Base-by-base conservation (phyloP, 2,113 vertebrate species). In the Psittacula cyanocephala region DNA sequence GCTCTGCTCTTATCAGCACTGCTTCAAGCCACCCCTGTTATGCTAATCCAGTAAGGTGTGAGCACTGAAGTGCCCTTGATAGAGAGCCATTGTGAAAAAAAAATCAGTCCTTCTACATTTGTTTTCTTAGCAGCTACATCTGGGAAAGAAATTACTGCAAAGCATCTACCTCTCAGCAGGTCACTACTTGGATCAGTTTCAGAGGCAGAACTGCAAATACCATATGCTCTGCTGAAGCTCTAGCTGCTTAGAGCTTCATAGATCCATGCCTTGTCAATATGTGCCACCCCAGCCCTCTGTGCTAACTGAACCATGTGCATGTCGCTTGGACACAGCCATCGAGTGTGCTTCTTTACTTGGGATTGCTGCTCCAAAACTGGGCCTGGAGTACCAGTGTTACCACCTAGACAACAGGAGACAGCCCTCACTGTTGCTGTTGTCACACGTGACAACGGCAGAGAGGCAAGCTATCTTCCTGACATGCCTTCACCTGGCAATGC, bases 11-110 rank as follows among this genome's bases (percentile, higher is more conserved):
- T 93, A 94, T 53, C 83, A 3, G 91, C 81, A 49, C 5, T 76
- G 72, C 75, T 95, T 88, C 79, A 83, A 97, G 33, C 62, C 72
- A 60, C 64, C 91, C 78, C 91, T 94, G 81, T 79, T 86, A 94
- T 24, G 81, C 90, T 94, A 96, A 96, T 95, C 77, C 75, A 63
- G 60, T 31, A 47, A 88, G 70, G 60, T 37, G 20, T 4, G 6
- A 87, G 78, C 9, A 17, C 79, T 39, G 79, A 90, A 71, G 77
- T 6, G 0, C 71, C 71, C 92, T 85, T 81, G 81, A 89, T 57
- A 59, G 78, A 79, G 39, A 60, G 52, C 67, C 64, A 76, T 52
- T 95, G 88, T 87, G 43, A 75, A 86, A 79, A 47, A 47, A 79
- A 94, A 93, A 24, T 5, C 53, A 71, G 74, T 79, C 80, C 90